These are phyloP conservation scores for Bungarus multicinctus DNA, from an alignment of 2,113 vertebrate species.

Conservation along the genomic window DNA sequence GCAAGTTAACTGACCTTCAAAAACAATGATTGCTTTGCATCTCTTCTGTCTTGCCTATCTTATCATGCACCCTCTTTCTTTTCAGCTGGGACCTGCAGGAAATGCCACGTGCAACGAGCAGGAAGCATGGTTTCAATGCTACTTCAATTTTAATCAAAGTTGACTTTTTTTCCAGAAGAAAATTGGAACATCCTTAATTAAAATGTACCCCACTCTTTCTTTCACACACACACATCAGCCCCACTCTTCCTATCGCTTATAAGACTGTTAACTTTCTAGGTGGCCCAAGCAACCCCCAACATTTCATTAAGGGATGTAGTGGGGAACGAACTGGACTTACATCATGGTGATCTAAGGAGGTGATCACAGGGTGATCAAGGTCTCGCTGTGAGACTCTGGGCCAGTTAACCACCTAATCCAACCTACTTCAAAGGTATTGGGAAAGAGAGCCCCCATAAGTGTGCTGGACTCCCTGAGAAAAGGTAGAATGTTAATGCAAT, in stretches of 20 bases:
- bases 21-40: constrained; percentile 19
- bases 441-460: background rate
- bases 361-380: background rate
- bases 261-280: background rate
- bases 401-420: background rate
- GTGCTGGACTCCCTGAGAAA: background rate
- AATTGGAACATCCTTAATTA: background rate
- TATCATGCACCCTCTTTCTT: background rate
- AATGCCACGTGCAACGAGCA: constrained; percentile 43
- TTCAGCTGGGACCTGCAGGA: constrained; percentile 10
- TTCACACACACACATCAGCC: background rate
- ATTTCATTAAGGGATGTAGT: background rate
- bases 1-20: background rate
- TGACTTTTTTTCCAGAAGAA: background rate
- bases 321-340: background rate
- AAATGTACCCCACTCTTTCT: background rate
- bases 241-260: background rate
- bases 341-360: background rate
- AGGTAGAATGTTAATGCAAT: background rate
- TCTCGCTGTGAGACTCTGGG: background rate
- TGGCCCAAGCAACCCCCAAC: background rate
- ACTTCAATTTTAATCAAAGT: background rate
- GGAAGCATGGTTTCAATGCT: constrained; percentile 4
- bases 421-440: background rate
- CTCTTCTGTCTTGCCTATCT: background rate